Evolutionary conservation across 2,888 invertebrate genomes (phyloP), one percentile per base, ranked within the genome.

Genomic region (Amphipyra tragopoginis): DNA sequence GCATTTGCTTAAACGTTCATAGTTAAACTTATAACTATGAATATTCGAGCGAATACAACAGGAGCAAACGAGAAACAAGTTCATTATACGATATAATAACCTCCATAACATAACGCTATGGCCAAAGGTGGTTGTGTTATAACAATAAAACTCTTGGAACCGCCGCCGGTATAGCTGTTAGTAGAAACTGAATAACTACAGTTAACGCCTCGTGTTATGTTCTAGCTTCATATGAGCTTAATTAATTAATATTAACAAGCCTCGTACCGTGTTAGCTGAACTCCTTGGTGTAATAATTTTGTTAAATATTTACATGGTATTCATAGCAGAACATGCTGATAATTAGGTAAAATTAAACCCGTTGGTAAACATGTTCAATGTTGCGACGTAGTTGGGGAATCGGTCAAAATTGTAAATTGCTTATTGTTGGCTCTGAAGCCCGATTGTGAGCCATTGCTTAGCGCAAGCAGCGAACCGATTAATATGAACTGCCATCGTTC

Each of bases 231-330:
- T 86, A 84, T 84, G 80, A 82, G 86, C 86, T 88, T 89, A 87
- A 89, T 89, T 89, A 90, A 90, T 90, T 90, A 90, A 90, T 88
- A 89, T 86, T 87, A 90, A 88, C 89, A 87, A 83, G 86, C 82
- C 80, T 69, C 77, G 82, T 68, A 82, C 82, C 86, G 76, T 86
- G 90, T 89, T 86, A 82, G 85, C 85, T 81, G 76, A 83, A 83
- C 84, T 88, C 84, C 86, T 84, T 84, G 78, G 75, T 84, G 82
- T 87, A 84, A 86, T 86, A 86, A 87, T 83, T 82, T 83, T 84
- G 83, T 86, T 82, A 82, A 86, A 90, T 89, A 89, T 90, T 88
- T 86, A 89, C 78, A 80, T 72, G 45, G 57, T 80, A 80, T 80
- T 79, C 77, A 80, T 81, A 80, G 44, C 61, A 70, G 61, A 77